phyloP scores from a whole-genome alignment of 2,113 vertebrate species.

The Aptenodytes forsteri region DNA sequence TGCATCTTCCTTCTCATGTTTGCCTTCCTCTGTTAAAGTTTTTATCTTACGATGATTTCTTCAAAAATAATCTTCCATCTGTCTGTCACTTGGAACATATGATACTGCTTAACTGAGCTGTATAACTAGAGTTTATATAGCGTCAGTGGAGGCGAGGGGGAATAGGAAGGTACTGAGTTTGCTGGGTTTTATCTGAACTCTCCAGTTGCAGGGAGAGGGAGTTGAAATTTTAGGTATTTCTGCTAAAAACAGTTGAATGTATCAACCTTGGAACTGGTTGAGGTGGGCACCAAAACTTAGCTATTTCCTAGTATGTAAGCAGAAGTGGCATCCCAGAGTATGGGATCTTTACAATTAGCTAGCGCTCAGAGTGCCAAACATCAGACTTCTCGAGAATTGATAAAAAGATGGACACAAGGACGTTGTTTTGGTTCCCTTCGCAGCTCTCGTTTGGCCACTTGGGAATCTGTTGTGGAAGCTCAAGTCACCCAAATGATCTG shows the following conservation, averaged over 20 bases:
- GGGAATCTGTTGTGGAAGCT: neutral
- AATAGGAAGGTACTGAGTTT: neutral
- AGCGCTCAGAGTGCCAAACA: neutral
- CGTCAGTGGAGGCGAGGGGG: conserved; percentile 1
- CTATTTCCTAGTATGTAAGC: neutral
- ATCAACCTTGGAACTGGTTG: neutral
- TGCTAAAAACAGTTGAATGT: neutral
- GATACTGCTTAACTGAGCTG: conserved; percentile 31
- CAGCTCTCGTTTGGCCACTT: neutral
- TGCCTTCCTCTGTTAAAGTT: conserved; percentile 21
- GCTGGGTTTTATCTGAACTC: neutral
- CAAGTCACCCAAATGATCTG: neutral
- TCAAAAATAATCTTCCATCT: conserved; percentile 60
- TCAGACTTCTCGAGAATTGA: neutral
- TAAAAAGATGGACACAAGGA: neutral
- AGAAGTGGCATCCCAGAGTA: neutral
- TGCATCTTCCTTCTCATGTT: neutral
- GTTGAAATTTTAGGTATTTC: neutral
- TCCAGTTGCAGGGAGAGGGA: neutral
- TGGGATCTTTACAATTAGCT: neutral
- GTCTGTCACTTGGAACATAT: conserved; percentile 55
- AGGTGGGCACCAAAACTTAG: neutral
- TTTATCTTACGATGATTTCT: neutral
- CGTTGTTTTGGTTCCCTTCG: neutral
- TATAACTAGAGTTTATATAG: conserved; percentile 12